Base-by-base conservation (phyloP, 2,113 vertebrate genomes). In the Siniperca knerii region DNA sequence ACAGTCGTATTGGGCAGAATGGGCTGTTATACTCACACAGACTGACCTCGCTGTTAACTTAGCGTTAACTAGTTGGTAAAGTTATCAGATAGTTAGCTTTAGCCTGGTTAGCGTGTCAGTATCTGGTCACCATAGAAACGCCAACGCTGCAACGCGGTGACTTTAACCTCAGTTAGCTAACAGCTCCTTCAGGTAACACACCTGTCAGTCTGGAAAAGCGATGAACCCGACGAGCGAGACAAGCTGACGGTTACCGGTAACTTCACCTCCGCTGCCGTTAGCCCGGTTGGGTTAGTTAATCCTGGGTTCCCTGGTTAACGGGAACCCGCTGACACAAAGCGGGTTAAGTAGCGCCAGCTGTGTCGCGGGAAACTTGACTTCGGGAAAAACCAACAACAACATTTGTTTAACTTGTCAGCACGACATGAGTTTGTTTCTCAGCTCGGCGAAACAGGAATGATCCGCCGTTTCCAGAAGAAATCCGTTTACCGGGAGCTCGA, bases 231-330 rank as follows among this genome's bases (percentile, higher is more conserved):
- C 3, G 35, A 37, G 4, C 42, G 42, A 18, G 48, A 65, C 75
- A 12, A 1, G 13, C 33, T 3, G 62, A 15, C 35, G 16, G 37
- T 57, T 33, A 60, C 37, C 44, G 29, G 12, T n/a, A n/a, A 25
- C 42, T 9, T 29, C 21, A 80, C 60, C 35, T 23, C 1, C 3
- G 60, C 37, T 66, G 35, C 2, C 79, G 54, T 62, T 18, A 44
- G n/a, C 46, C 46, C 11, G 35, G 20, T 18, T 44, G 4, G 52
- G 33, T 33, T 3, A 52, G 74, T 64, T 65, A 64, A 65, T 37
- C 74, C 64, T 64, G 44, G 2, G 64, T 85, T 85, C 83, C 71
- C 71, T 80, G 35, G 35, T 6, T 37, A 29, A 29, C 29, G 71
- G 81, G 0, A 77, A 77, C 74, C 16, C 1, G 29, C 8, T 0